Conservation (phyloP, 2,797 vertebrate species). For the Acrossocheilus wenchowensis region DNA sequence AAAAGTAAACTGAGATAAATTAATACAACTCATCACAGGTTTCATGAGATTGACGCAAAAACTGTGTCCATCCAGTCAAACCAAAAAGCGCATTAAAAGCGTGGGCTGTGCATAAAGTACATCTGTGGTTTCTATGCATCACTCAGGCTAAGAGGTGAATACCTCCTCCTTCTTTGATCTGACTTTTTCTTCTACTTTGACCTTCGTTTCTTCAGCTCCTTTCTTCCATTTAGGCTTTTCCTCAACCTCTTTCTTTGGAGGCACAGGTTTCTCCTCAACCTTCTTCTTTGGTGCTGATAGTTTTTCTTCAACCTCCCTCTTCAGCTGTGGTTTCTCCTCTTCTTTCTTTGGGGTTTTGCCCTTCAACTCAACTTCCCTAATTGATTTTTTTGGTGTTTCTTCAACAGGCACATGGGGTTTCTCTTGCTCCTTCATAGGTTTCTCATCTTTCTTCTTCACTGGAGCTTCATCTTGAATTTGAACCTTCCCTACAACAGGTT, state of each 20-base stretch:
- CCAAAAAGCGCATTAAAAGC: not conserved
- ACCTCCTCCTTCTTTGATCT: constrained; percentile 58
- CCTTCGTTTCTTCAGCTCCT: constrained; percentile 67
- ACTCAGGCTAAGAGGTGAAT: constrained; percentile 40
- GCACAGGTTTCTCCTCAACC: constrained; percentile 49
- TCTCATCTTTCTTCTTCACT: constrained; percentile 57
- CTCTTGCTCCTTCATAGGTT: constrained; percentile 35
- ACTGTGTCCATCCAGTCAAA: constrained; percentile 1
- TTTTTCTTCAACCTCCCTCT: constrained; percentile 48
- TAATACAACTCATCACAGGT: not conserved
- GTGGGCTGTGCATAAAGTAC: constrained; percentile 8
- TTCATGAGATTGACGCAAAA: not conserved
- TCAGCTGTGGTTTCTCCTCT: constrained; percentile 48
- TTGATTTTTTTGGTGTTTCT: constrained; percentile 58
- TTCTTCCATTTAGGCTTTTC: constrained; percentile 64
- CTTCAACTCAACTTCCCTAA: constrained; percentile 54
- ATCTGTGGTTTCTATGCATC: constrained; percentile 11
- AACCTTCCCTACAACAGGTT: constrained; percentile 31
- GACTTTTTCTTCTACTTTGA: constrained; percentile 48
- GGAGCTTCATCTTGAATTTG: constrained; percentile 57
- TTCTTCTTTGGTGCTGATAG: constrained; percentile 30
- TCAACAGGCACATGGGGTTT: constrained; percentile 51
- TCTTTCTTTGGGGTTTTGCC: constrained; percentile 53
- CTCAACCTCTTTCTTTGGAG: constrained; percentile 44
- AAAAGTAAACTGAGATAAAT: not conserved